Evolutionary conservation across 2,113 vertebrate genomes (phyloP), one percentile per base, ranked within the genome.

Genomic region (Neolamprologus variostigma): DNA sequence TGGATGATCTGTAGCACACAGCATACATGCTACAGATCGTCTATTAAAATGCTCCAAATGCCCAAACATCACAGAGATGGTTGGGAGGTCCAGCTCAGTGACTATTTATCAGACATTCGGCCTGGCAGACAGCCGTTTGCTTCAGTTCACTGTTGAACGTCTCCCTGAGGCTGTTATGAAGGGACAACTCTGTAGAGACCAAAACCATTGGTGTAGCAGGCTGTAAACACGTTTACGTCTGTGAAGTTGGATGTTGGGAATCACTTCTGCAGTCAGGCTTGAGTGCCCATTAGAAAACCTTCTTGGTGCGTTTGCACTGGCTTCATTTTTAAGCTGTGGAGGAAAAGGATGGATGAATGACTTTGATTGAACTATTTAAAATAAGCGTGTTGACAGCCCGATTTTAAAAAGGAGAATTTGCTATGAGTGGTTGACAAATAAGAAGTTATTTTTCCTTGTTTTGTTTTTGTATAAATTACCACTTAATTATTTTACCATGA

Each of bases 271-370:
- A 9, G 35, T 40, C 35, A 2, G 33, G 33, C 63, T 40, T 33
- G 0, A 0, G 11, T 37, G 19, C 6, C 61, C 10, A n/a, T 37
- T 68, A 21, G 7, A 40, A 68, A 37, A 68, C 19, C 19, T 5
- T 0, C 6, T 40, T 13, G 11, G 63, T 7, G 5, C 2, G 0
- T 68, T 68, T 40, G 63, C 0, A 68, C 19, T 68, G 33, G 63
- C 11, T 40, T 2, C 17, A 66, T 66, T 35, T 66, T 3, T 66
- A 35, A 35, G 61, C 61, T 66, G 4, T 12, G 4, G 61, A 13
- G 10, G 33, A n/a, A 66, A 7, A 13, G 61, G 33, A 37, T 37
- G 61, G 61, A n/a, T 3, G 61, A 0, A 21, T 40, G 63, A 40
- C 59, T 35, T 35, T 21, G 55, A 28, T 59, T 59, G 4, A 66